A percentile compares a stretch with the other conserved stretches of the same genome.
Evolutionary conservation across 2,797 vertebrate species (phyloP).

Genomic region (Pseudochirops corinnae): DNA sequence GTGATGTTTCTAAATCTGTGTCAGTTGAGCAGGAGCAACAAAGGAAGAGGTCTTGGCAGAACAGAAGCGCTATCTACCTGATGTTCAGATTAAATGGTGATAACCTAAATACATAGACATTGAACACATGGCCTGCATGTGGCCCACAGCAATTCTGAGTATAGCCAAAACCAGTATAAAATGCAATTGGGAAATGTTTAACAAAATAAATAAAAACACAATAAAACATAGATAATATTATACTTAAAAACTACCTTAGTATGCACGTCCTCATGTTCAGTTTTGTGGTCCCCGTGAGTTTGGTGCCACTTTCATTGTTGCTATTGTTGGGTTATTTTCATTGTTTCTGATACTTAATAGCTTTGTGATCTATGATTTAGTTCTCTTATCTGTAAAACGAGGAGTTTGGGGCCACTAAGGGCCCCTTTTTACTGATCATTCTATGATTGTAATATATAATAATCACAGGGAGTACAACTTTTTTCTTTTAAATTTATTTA

Average conservation of each 20-base stretch:
- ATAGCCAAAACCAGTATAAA: background rate
- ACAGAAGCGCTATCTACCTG: constrained; percentile 92
- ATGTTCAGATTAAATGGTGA: constrained; percentile 92
- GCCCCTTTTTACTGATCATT: too few relatives aligned
- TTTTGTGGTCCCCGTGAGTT: too few relatives aligned
- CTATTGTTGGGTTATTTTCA: too few relatives aligned
- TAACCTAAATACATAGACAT: constrained; percentile 93
- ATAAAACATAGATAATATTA: background rate
- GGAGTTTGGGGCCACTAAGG: too few relatives aligned
- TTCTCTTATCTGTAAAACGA: too few relatives aligned
- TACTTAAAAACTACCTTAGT: background rate
- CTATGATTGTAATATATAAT: too few relatives aligned
- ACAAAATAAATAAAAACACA: background rate
- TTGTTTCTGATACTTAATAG: too few relatives aligned
- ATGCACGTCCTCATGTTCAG: background rate
- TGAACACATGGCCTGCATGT: background rate
- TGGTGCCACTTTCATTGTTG: too few relatives aligned
- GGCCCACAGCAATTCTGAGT: background rate
- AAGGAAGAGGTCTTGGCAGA: constrained; percentile 95
- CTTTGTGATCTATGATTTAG: too few relatives aligned
- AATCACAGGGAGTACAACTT: too few relatives aligned
- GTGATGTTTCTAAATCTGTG: constrained; percentile 94
- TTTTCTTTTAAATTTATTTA: too few relatives aligned
- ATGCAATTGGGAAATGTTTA: background rate
- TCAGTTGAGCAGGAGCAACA: constrained; percentile 97